Evolutionary conservation across 2,113 vertebrate genomes (phyloP).

Genomic region (Halcyon senegalensis): DNA sequence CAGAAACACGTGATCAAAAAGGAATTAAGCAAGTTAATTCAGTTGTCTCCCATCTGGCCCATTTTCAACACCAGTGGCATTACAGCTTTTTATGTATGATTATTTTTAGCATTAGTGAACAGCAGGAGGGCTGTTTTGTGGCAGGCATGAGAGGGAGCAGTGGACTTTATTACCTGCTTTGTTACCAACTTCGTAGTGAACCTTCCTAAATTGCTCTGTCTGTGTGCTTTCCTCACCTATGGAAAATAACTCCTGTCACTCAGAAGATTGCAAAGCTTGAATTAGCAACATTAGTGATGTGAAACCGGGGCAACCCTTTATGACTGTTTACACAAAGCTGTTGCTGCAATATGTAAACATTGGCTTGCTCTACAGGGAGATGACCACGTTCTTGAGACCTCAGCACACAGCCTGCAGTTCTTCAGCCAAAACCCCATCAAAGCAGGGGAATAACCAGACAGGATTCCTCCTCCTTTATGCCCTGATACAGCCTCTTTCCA

Average conservation of each 20-base stretch:
- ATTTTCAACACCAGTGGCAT: background rate
- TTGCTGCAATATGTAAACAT: background rate
- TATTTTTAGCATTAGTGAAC: constrained; percentile 35
- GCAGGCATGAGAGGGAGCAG: background rate
- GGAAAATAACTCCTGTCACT: background rate
- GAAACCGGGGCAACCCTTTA: background rate
- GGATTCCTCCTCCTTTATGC: background rate
- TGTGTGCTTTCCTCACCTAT: background rate
- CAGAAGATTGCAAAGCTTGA: background rate
- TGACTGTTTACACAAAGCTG: background rate
- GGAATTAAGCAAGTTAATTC: background rate
- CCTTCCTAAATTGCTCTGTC: background rate
- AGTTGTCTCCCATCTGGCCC: background rate
- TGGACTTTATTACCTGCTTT: background rate
- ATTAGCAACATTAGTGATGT: background rate
- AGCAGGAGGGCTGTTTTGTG: background rate
- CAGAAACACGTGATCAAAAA: background rate
- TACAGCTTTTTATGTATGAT: background rate
- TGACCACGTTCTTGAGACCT: too few species aligned
- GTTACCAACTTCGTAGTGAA: background rate
- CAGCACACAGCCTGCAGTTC: rapidly evolving
- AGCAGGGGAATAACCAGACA: background rate
- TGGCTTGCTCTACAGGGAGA: background rate
- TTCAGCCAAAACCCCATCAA: background rate
- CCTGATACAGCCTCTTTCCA: background rate